phyloP scores from a whole-genome alignment of 2,797 vertebrate species.

The Chelidonichthys spinosus region DNA sequence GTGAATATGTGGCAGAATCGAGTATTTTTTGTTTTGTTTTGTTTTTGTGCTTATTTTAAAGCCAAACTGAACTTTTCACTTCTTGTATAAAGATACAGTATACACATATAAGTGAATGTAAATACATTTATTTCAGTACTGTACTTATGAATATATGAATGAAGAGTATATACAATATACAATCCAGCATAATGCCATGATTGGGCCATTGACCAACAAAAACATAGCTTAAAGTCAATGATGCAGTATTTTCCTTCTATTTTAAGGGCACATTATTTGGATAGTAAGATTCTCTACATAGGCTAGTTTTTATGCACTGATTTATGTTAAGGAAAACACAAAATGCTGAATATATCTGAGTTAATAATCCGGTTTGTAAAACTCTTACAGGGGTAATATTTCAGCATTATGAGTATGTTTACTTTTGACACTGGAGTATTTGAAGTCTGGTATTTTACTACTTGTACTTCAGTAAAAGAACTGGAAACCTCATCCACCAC shows the following conservation, averaged over 20 bases:
- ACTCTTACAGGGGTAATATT: not conserved
- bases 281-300: too few species aligned
- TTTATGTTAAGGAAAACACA: too few species aligned
- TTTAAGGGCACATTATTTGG: too few species aligned
- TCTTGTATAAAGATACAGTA: not conserved
- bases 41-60: constrained; percentile 17
- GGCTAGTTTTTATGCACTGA: too few species aligned
- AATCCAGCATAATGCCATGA: too few species aligned
- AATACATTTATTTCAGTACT: not conserved
- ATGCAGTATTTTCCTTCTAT: too few species aligned
- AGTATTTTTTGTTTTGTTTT: constrained; percentile 45
- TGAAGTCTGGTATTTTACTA: not conserved
- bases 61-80: not conserved
- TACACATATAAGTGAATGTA: too few species aligned
- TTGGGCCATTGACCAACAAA: too few species aligned
- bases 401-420: not conserved
- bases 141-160: not conserved
- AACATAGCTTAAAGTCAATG: too few species aligned
- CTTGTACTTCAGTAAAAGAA: not conserved
- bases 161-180: too few species aligned
- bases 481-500: not conserved
- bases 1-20: constrained; percentile 24
- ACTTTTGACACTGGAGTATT: not conserved
- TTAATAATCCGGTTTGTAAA: not conserved
- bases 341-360: not conserved